These are phyloP conservation scores for Tetranychus piercei DNA, from an alignment of 2,888 invertebrate genomes.

Conservation along the genomic window DNA sequence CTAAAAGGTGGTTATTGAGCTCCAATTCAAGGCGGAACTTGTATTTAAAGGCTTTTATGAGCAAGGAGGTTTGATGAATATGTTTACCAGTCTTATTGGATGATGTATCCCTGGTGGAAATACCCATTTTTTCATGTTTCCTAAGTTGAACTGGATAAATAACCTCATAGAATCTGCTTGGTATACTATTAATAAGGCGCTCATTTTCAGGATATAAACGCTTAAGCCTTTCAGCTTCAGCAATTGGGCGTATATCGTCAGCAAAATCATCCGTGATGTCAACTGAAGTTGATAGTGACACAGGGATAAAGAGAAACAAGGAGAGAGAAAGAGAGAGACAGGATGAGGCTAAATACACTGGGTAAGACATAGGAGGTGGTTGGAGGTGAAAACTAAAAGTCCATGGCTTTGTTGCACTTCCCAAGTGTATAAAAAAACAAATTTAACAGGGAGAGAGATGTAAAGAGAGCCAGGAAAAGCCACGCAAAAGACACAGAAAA, in stretches of 20 bases:
- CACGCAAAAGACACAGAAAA: too few species aligned
- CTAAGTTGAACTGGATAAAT: slow-evolving; percentile 82
- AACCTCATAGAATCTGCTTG: slow-evolving; percentile 77
- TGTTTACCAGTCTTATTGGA: slow-evolving; percentile 72
- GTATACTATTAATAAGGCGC: slow-evolving; percentile 73
- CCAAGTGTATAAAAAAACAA: too few species aligned
- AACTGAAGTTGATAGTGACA: background rate
- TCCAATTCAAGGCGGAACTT: slow-evolving; percentile 86
- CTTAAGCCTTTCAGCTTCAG: slow-evolving; percentile 74
- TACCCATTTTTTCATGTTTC: slow-evolving; percentile 88
- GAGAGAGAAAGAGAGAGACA: background rate
- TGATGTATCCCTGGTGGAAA: slow-evolving; percentile 58
- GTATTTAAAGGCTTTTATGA: slow-evolving; percentile 90
- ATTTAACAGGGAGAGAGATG: too few species aligned
- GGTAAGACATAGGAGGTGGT: background rate
- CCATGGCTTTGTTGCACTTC: too few species aligned
- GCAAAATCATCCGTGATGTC: slow-evolving; percentile 22
- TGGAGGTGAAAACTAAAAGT: background rate
- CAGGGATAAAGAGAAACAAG: background rate
- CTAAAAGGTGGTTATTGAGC: slow-evolving; percentile 84
- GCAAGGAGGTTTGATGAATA: slow-evolving; percentile 77
- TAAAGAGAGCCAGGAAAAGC: too few species aligned
- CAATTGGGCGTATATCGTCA: slow-evolving; percentile 32
- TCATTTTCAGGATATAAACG: slow-evolving; percentile 79
- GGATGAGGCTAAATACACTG: background rate